These are phyloP conservation scores for Stomatorhinus ivindoensis DNA, from an alignment of 2,113 vertebrate genomes.

Conservation along the genomic window DNA sequence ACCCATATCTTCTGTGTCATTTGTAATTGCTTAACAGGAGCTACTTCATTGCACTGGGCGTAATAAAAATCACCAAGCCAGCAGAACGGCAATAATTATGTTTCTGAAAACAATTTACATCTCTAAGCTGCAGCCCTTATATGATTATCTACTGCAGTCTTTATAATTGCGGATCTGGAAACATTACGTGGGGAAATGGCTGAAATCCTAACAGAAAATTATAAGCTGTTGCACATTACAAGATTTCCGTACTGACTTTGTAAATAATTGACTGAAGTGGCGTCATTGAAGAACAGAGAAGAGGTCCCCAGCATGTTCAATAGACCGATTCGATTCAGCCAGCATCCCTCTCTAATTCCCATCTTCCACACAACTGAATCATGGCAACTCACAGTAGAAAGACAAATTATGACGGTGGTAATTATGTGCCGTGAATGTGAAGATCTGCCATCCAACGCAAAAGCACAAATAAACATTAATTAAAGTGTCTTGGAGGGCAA, in stretches of 20 bases:
- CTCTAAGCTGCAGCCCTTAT: not conserved
- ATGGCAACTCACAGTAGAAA: not conserved
- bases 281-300: not conserved
- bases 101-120: not conserved
- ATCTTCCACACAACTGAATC: not conserved
- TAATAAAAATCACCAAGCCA: not conserved
- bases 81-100: constrained; percentile 7
- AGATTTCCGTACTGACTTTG: not conserved
- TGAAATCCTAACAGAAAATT: not conserved
- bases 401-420: not conserved
- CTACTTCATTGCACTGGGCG: not conserved
- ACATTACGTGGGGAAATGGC: not conserved
- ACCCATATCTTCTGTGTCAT: not conserved
- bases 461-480: not conserved
- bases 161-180: not conserved
- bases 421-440: not conserved
- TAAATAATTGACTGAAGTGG: not conserved
- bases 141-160: not conserved
- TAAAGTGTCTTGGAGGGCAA: not conserved
- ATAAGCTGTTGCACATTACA: not conserved
- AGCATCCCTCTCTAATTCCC: not conserved
- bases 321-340: not conserved
- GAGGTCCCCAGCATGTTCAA: not conserved
- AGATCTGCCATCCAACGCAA: not conserved
- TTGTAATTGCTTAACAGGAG: not conserved